A percentile compares a stretch with the other conserved stretches of the same genome.
phyloP scores from a whole-genome alignment of 2,113 vertebrate genomes.

The Recurvirostra avosetta region DNA sequence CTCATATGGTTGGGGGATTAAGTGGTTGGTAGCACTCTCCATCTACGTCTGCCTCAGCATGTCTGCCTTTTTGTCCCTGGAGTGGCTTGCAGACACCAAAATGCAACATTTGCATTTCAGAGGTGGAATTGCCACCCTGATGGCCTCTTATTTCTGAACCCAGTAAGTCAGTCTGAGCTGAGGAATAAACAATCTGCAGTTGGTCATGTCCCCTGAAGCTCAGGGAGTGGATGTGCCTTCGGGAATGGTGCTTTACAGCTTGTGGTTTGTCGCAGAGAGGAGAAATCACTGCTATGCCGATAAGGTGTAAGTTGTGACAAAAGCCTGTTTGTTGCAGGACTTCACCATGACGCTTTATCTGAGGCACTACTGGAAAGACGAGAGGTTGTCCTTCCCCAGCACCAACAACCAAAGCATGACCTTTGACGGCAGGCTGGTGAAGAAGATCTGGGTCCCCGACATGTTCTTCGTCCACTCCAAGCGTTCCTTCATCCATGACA shows the following conservation, averaged over 20 bases:
- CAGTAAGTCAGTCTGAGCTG: not conserved
- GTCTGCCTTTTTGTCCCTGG: not conserved
- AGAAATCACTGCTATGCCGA: not conserved
- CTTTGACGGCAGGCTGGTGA: slow-evolving; percentile 93
- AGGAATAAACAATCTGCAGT: not conserved
- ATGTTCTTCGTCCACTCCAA: slow-evolving; percentile 99
- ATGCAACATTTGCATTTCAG: not conserved
- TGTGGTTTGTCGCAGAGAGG: not conserved
- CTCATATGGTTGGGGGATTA: not conserved
- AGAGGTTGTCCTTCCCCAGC: slow-evolving; percentile 91
- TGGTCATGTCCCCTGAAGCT: not conserved
- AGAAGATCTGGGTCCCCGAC: slow-evolving; percentile 98
- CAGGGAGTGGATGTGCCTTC: not conserved
- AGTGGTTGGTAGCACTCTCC: fast-evolving
- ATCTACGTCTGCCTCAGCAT: fast-evolving
- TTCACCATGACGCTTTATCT: slow-evolving; percentile 97
- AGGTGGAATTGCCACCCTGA: not conserved
- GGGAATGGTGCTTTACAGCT: not conserved
- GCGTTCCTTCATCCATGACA: slow-evolving; percentile 96
- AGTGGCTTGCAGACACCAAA: not conserved
- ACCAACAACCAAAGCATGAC: slow-evolving; percentile 98
- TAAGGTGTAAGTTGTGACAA: not conserved
- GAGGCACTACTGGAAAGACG: slow-evolving; percentile 96
- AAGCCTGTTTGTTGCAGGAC: slow-evolving; percentile 75
- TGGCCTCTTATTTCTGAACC: not conserved